Evolutionary conservation across 53 echinoderm and acorn worm species (phyloP), one percentile per base, ranked within the genome.

Genomic region (Stichopus horrens): DNA sequence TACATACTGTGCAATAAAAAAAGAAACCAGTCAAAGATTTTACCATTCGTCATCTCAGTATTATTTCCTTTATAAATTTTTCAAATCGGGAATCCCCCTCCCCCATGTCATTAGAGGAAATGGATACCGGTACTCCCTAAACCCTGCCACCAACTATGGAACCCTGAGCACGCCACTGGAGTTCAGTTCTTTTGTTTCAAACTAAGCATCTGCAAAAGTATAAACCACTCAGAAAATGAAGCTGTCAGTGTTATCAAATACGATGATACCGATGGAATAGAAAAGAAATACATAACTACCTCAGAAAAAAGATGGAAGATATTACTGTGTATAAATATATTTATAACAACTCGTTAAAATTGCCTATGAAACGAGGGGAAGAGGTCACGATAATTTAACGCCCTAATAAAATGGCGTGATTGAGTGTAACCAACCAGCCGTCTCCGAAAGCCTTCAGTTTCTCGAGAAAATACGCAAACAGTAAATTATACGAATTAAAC

Each of bases 381-480:
- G 57, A 81, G 81, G 81, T 21, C 58, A 57, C 81, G 21, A 81
- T 81, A 81, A 81, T 81, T 81, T 81, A 81, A 81, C 56, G 55
- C 58, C n/a, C 14, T 81, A 19, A 57, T 81, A 81, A 56, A 81
- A 81, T 81, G 81, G 81, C 81, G 81, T 81, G 81, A 81, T 54
- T 16, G 81, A 56, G 57, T 21, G 23, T 58, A 57, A 81, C 81
- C 81, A 81, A 81, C 81, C 57, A 81, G 81, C 71, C 71, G 18
- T 71, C 71, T 71, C 16, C 71, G 51, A 81, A 81, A 56, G 81
- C 81, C 81, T 22, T 8, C 21, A 81, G 55, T 81, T 57, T 81
- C 56, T 81, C 81, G 21, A 19, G 55, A 81, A 81, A 81, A 81
- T 81, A 81, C 81, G 81, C 81, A 81, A 81, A 81, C 81, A 52